A percentile compares a stretch with the other conserved stretches of the same genome.
These are phyloP conservation scores for Diprion similis DNA, from an alignment of 1,140 invertebrate species.

Conservation along the genomic window DNA sequence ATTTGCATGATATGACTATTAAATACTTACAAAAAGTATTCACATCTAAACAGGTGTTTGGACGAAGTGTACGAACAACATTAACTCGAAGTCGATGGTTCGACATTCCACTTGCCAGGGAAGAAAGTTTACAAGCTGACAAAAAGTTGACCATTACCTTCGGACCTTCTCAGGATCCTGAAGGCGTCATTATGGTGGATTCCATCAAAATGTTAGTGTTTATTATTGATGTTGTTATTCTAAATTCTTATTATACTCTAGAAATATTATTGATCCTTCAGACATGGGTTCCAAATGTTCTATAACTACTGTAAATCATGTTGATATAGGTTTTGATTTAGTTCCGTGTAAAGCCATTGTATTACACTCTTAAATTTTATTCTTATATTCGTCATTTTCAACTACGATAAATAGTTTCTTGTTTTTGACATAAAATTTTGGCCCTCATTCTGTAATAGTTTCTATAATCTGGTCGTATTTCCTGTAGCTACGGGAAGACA, in stretches of 20 bases:
- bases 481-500: slow-evolving; percentile 85
- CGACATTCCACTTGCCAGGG: slow-evolving; percentile 92
- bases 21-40: neutral
- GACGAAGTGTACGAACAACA: slow-evolving; percentile 79
- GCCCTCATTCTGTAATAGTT: slow-evolving; percentile 11
- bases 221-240: slow-evolving; percentile 10
- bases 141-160: slow-evolving; percentile 91
- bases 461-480: slow-evolving; percentile 30
- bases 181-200: slow-evolving; percentile 90
- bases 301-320: too few species aligned
- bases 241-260: neutral
- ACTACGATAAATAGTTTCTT: slow-evolving; percentile 15
- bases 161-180: slow-evolving; percentile 88
- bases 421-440: slow-evolving; percentile 20
- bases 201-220: slow-evolving; percentile 81
- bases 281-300: too few species aligned
- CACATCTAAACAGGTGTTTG: slow-evolving; percentile 71
- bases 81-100: slow-evolving; percentile 89
- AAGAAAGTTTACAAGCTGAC: slow-evolving; percentile 92
- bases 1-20: slow-evolving; percentile 19
- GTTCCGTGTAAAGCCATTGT: neutral
- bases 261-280: too few species aligned
- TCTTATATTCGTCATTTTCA: neutral
- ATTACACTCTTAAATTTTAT: slow-evolving; percentile 3
- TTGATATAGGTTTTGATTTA: neutral